A percentile compares a stretch with the other conserved stretches of the same genome.
phyloP scores from a whole-genome alignment of 2,797 vertebrate species.

The Pygocentrus nattereri region DNA sequence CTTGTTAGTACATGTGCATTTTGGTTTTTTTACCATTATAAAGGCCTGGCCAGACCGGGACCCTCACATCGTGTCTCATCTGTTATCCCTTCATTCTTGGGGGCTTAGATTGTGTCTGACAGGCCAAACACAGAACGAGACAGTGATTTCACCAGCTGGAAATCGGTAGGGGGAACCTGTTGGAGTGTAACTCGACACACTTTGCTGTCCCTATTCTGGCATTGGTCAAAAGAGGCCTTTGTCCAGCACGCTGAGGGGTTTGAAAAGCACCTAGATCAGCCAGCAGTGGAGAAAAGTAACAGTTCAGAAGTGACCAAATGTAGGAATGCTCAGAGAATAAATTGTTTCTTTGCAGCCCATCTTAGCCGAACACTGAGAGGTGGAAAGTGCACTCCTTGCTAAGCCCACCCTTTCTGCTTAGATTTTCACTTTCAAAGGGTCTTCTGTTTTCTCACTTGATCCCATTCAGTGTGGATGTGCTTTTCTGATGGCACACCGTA shows the following conservation, averaged over 20 bases:
- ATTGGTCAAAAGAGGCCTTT: constrained; percentile 72
- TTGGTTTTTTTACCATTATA: not conserved
- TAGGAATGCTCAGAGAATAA: constrained; percentile 49
- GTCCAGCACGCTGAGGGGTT: constrained; percentile 60
- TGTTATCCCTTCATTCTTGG: constrained; percentile 33
- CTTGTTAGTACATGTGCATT: not conserved
- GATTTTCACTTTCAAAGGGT: constrained; percentile 31
- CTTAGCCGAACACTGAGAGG: constrained; percentile 40
- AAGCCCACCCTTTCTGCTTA: not conserved
- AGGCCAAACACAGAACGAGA: constrained; percentile 55
- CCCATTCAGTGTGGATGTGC: constrained; percentile 36
- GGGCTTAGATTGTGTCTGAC: constrained; percentile 42
- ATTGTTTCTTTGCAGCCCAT: constrained; percentile 34
- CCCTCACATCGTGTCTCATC: constrained; percentile 16
- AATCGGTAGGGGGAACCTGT: constrained; percentile 64
- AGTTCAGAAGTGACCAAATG: constrained; percentile 67
- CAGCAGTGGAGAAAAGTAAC: constrained; percentile 69
- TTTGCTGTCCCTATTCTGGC: constrained; percentile 53
- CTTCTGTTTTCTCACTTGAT: constrained; percentile 39
- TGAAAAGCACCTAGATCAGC: constrained; percentile 58
- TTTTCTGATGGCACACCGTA: constrained; percentile 43
- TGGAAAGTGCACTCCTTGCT: constrained; percentile 14
- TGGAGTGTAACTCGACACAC: constrained; percentile 76
- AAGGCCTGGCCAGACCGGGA: not conserved
- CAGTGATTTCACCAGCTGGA: constrained; percentile 65